Percentiles rank a stretch among this genome's conserved stretches.
Evolutionary conservation across 37 sponge, comb jelly and placozoan genomes (phyloP).

Genomic region (Ephydatia muelleri): DNA sequence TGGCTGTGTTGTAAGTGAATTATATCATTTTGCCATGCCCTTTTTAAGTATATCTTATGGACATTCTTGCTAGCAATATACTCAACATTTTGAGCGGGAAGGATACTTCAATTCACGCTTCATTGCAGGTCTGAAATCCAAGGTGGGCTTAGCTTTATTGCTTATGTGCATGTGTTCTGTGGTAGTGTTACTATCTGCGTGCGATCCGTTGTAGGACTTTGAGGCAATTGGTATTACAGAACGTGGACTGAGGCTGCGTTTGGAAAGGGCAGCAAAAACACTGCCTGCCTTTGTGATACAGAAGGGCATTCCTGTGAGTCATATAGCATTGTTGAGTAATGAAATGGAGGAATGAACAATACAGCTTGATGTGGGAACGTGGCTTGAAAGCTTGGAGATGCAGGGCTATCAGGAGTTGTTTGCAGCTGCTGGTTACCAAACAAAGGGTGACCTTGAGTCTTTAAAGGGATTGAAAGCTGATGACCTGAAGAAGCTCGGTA

Average conservation of each 20-base stretch:
- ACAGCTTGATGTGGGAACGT: constrained; percentile 48
- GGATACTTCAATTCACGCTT: constrained; percentile 53
- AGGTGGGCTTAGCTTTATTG: not conserved
- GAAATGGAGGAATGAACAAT: not conserved
- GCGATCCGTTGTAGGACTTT: constrained; percentile 45
- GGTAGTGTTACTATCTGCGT: too few relatives aligned
- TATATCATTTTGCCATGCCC: not conserved
- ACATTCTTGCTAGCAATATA: not conserved
- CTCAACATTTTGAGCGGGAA: constrained; percentile 42
- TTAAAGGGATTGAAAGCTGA: constrained; percentile 46
- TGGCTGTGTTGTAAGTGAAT: not conserved
- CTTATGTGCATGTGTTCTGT: too few relatives aligned
- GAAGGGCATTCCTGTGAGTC: constrained; percentile 60
- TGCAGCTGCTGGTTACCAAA: constrained; percentile 58
- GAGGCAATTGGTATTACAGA: constrained; percentile 67
- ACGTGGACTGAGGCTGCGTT: constrained; percentile 51
- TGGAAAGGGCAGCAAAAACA: constrained; percentile 58
- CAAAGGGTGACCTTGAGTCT: constrained; percentile 56
- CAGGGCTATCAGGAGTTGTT: constrained; percentile 53
- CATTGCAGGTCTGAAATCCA: constrained; percentile 30
- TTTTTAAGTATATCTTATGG: not conserved
- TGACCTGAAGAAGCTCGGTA: constrained; percentile 67
- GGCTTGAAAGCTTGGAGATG: constrained; percentile 55
- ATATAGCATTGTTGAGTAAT: constrained; percentile 2
- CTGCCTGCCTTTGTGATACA: constrained; percentile 47